Evolutionary conservation across 2,113 vertebrate genomes (phyloP).

Genomic region (Scophthalmus maximus): DNA sequence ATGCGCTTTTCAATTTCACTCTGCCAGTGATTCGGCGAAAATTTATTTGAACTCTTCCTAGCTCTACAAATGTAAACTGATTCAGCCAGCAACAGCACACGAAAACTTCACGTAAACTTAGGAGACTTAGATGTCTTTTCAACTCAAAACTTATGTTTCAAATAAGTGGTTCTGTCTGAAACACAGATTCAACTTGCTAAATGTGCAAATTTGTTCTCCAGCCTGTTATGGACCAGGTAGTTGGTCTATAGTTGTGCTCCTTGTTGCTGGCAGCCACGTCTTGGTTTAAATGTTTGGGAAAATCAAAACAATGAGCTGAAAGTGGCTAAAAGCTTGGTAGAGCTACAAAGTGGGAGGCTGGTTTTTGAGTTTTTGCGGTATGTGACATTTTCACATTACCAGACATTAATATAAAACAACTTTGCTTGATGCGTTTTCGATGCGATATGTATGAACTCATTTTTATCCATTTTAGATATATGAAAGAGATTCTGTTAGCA

Average conservation of each 20-base stretch:
- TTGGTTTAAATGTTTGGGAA: not conserved
- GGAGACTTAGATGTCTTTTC: not conserved
- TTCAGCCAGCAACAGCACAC: conserved; percentile 30
- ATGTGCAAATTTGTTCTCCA: not conserved
- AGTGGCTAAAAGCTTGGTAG: not conserved
- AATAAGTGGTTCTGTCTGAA: conserved; percentile 1
- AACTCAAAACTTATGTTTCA: not conserved
- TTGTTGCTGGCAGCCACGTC: not conserved
- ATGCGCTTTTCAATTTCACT: conserved; percentile 1
- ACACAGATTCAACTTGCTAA: not conserved
- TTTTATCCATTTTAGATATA: not conserved
- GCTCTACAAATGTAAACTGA: conserved; percentile 16
- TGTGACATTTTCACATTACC: conserved; percentile 6
- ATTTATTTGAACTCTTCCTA: conserved; percentile 9
- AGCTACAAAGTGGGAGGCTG: not conserved
- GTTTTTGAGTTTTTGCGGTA: conserved; percentile 1
- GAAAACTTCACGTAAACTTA: not conserved
- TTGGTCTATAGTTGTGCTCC: conserved; percentile 1
- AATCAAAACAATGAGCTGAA: not conserved
- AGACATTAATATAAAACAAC: conserved; percentile 16
- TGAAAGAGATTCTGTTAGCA: not conserved
- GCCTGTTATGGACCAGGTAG: not conserved
- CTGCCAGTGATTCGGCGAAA: not conserved
- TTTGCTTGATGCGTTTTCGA: not conserved
- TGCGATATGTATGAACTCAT: not conserved